Base-by-base conservation (phyloP, 53 echinoderm and acorn worm genomes). In the Hippasteria phrygiana region DNA sequence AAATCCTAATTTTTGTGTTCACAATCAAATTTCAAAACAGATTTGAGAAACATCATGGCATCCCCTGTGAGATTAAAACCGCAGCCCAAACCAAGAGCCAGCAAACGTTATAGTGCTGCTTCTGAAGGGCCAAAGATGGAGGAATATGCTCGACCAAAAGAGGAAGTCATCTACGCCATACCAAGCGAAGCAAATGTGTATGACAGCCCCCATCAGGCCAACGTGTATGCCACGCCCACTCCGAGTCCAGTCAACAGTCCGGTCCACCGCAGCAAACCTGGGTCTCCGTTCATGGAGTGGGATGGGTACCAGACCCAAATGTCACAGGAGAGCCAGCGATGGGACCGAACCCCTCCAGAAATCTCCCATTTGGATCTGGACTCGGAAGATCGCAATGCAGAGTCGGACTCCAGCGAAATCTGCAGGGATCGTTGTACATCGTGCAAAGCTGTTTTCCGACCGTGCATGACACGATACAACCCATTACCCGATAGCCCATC, bases 381-480 rank as follows among this genome's bases (percentile, higher is more conserved):
- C 43, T 37, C 38, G 3, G 85, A 85, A 22, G 85, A 83, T 69
- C 83, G 83, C 18, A 29, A 80, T n/a, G 43, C 82, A 1, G 33
- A 71, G 71, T 71, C 85, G 17, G 85, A 85, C 50, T 34, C 51
- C 20, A 51, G 48, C 2, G 67, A 51, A 34, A 17, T 64, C 36
- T 77, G 89, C 16, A 12, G 45, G 1, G 80, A 43, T 77, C 67
- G 73, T 26, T 91, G 80, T 71, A 17, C 62, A 43, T 73, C 75
- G 11, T 91, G 92, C 62, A 46, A 43, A 32, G 54, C 29, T 17
- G 14, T 59, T 26, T 70, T 67, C 8, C 74, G 37, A 17, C 88
- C 88, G 0, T 88, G 92, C 54, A 91, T 91, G 92, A 28, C 88
- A 0, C 48, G 59, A 43, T 59, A 91, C 43, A 88, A 91, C 22